Conservation (phyloP, 2,797 vertebrate genomes). For the Varecia variegata region DNA sequence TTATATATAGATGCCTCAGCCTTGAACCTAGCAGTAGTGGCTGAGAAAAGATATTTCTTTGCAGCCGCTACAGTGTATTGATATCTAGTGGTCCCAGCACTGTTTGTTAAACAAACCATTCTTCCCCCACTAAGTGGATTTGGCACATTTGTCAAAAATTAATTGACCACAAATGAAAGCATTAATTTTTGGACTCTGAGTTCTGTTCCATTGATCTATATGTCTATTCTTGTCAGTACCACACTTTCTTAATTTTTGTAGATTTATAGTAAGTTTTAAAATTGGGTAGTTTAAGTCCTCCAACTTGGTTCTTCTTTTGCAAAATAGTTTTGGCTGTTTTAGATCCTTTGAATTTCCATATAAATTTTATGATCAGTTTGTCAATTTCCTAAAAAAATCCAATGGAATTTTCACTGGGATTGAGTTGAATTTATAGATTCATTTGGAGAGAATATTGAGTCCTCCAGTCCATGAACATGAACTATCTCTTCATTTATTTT, state of each 20-base stretch:
- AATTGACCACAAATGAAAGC: neutral
- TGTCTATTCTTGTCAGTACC: neutral
- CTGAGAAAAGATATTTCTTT: neutral
- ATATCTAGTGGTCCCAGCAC: neutral
- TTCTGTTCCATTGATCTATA: neutral
- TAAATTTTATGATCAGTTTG: neutral
- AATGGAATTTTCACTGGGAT: neutral
- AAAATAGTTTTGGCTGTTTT: neutral
- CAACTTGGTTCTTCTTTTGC: neutral
- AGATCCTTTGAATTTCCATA: neutral
- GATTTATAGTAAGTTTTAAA: slow-evolving; percentile 24
- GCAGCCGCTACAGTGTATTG: neutral
- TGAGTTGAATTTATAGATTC: neutral
- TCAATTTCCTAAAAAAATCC: neutral
- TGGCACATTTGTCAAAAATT: slow-evolving; percentile 20
- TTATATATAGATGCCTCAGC: neutral
- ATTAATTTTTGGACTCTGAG: neutral
- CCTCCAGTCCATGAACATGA: neutral
- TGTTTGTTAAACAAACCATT: neutral
- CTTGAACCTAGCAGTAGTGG: neutral
- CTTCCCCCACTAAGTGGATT: neutral
- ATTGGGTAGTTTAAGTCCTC: neutral
- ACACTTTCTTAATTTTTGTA: neutral
- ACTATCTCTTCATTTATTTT: neutral
- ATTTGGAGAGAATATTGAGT: neutral